These are phyloP conservation scores for Pandemis heparana DNA, from an alignment of 2,888 invertebrate species.

Conservation along the genomic window DNA sequence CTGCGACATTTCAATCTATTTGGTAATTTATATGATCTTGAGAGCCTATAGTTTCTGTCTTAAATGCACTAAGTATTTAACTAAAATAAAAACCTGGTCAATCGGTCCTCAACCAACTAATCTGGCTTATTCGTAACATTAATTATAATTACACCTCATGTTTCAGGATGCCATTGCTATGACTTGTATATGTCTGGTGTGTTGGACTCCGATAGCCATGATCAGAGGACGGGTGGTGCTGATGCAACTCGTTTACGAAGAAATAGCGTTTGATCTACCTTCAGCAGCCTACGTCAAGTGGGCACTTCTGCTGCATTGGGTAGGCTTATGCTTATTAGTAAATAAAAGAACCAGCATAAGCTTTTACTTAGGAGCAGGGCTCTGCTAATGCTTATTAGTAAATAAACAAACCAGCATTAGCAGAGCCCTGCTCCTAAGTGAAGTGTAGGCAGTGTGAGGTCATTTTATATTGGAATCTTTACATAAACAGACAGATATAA, in stretches of 20 bases:
- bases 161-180: slow-evolving; percentile 67
- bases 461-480: too few relatives aligned
- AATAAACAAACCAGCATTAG: too few relatives aligned
- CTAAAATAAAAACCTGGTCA: neutral
- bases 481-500: too few relatives aligned
- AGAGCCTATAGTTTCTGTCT: too few relatives aligned
- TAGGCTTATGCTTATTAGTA: slow-evolving; percentile 43
- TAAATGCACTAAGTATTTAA: neutral
- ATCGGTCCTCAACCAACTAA: neutral
- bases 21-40: too few relatives aligned
- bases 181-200: slow-evolving; percentile 62
- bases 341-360: too few relatives aligned
- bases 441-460: too few relatives aligned
- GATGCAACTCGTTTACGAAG: slow-evolving; percentile 54
- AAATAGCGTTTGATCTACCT: slow-evolving; percentile 51
- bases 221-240: slow-evolving; percentile 66
- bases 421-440: too few relatives aligned
- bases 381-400: slow-evolving; percentile 19
- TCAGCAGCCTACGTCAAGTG: slow-evolving; percentile 58
- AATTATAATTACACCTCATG: slow-evolving; percentile 4
- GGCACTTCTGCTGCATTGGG: slow-evolving; percentile 70
- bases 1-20: too few relatives aligned
- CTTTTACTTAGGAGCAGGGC: too few relatives aligned
- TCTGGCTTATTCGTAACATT: neutral
- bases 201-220: slow-evolving; percentile 74